A percentile compares a stretch with the other conserved stretches of the same genome.
Evolutionary conservation across 1,140 invertebrate species (phyloP).

Genomic region (Aphidius gifuensis): DNA sequence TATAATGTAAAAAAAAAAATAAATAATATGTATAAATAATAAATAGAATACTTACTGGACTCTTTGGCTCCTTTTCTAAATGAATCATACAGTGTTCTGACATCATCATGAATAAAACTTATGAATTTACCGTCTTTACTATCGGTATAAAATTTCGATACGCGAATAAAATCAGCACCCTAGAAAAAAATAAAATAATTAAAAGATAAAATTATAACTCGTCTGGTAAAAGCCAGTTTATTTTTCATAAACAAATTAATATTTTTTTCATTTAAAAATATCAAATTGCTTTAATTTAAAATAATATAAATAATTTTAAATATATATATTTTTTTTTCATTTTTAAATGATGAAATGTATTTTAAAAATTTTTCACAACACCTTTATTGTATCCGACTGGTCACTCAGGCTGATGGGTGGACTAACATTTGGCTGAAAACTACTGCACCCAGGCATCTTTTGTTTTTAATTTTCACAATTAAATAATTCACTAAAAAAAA

Average conservation of each 20-base stretch:
- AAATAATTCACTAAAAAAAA: neutral
- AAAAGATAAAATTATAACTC: slow-evolving; percentile 10
- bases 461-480: neutral
- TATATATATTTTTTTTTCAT: neutral
- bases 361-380: slow-evolving; percentile 38
- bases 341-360: neutral
- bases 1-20: too few species aligned
- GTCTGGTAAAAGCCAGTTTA: too few species aligned
- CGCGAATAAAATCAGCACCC: slow-evolving; percentile 85
- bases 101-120: slow-evolving; percentile 82
- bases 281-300: too few species aligned
- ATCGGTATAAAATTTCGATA: slow-evolving; percentile 89
- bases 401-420: slow-evolving; percentile 71
- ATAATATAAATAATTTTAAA: too few species aligned
- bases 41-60: slow-evolving; percentile 70
- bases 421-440: slow-evolving; percentile 67
- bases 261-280: too few species aligned
- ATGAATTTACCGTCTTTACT: slow-evolving; percentile 87
- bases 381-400: slow-evolving; percentile 77
- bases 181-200: slow-evolving; percentile 53
- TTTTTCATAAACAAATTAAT: too few species aligned
- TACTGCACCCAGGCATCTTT: slow-evolving; percentile 63
- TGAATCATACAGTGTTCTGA: slow-evolving; percentile 84
- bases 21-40: too few species aligned
- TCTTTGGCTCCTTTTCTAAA: slow-evolving; percentile 89